Evolutionary conservation across 2,888 invertebrate species (phyloP), one percentile per base, ranked within the genome.

Genomic region (Leucoptera coffeella): DNA sequence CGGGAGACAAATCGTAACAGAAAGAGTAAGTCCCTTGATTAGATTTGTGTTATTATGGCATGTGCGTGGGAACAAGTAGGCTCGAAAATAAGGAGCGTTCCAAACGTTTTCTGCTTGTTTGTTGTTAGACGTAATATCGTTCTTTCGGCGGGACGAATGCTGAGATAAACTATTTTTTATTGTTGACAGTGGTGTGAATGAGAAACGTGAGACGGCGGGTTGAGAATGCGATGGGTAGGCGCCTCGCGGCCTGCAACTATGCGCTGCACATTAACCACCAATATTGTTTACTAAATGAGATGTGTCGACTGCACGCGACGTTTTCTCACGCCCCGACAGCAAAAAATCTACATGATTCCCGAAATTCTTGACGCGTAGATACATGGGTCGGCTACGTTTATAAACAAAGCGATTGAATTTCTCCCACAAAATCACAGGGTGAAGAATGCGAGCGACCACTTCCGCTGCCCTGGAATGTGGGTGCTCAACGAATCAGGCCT

Each of bases 301-400:
- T 44, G 51, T 50, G 52, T 48, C 46, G 48, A 48, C 42, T 53
- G 48, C 51, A 49, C 47, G 54, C 52, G 45, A 59, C 49, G 44
- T 43, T 57, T 65, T 65, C 65, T 64, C 65, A 67, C 65, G 65
- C 49, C 52, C 62, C 51, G 37, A 47, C 37, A 47, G 38, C 39
- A 44, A 59, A 60, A 57, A 54, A 32, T 47, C 43, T n/a, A n/a
- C n/a, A n/a, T 42, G 48, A 52, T 54, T 49, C 50, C 50, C 47
- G 45, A 50, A 50, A 51, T 49, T 50, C 53, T 56, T 43, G 53
- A 60, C 54, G 59, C 57, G 56, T 59, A 52, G 58, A 54, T 55
- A 57, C 58, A 59, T 59, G 60, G 59, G 59, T n/a, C n/a, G n/a
- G n/a, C n/a, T n/a, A n/a, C n/a, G 53, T 57, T 51, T 50, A 58